A percentile compares a stretch with the other conserved stretches of the same genome.
Conservation (phyloP, 2,797 vertebrate genomes). For the Strix occidentalis region DNA sequence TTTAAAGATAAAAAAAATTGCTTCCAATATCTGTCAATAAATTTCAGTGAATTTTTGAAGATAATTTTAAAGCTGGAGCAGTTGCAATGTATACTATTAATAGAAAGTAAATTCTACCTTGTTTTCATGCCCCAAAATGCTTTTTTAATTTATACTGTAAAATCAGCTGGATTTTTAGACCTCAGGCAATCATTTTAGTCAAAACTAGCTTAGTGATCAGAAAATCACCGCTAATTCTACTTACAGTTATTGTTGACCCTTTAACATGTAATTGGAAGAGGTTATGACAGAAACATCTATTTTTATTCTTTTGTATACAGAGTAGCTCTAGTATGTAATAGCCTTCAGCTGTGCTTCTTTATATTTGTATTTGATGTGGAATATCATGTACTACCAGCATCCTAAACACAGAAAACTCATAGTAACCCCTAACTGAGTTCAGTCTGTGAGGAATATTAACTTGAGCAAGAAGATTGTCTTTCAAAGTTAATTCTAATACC, state of each 20-base stretch:
- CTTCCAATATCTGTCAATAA: not conserved
- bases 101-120: not conserved
- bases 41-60: conserved; percentile 9
- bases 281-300: conserved; percentile 39
- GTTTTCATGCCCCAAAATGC: not conserved
- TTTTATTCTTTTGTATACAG: not conserved
- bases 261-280: not conserved
- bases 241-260: not conserved
- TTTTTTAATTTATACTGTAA: not conserved
- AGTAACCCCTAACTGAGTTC: not conserved
- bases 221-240: not conserved
- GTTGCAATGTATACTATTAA: not conserved
- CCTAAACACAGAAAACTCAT: not conserved
- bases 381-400: not conserved
- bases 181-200: not conserved
- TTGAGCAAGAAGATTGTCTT: not conserved
- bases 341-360: not conserved
- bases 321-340: not conserved
- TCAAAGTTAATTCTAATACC: not conserved
- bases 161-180: not conserved
- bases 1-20: conserved; percentile 49
- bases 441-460: not conserved
- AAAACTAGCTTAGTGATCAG: not conserved
- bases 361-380: not conserved
- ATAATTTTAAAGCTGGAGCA: not conserved